These are phyloP conservation scores for Ceratitis capitata DNA, from an alignment of 1,140 invertebrate species.

Conservation along the genomic window DNA sequence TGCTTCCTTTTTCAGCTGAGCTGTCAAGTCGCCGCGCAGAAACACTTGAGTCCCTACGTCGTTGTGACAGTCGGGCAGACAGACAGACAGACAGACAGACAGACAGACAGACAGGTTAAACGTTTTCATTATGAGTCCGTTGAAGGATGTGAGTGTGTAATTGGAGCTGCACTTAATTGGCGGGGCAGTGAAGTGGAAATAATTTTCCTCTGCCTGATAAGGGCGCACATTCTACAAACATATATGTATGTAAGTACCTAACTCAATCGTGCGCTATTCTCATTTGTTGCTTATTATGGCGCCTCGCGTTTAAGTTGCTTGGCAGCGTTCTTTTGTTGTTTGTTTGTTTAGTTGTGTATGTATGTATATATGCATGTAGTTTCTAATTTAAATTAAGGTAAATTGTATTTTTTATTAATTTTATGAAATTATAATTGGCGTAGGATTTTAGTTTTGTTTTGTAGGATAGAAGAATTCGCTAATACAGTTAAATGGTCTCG, in stretches of 20 bases:
- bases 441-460: neutral
- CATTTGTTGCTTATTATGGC: constrained; percentile 30
- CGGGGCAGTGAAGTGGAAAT: constrained; percentile 47
- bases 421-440: neutral
- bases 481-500: no score
- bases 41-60: constrained; percentile 50
- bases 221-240: neutral
- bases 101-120: constrained; percentile 61
- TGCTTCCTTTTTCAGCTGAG: constrained; percentile 20
- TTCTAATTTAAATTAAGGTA: neutral
- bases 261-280: neutral
- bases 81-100: constrained; percentile 53
- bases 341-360: no score
- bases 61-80: constrained; percentile 45
- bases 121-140: constrained; percentile 62
- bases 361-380: no score
- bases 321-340: neutral
- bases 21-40: constrained; percentile 20
- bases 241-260: no score
- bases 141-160: constrained; percentile 51
- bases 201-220: neutral
- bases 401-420: neutral
- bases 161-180: constrained; percentile 61
- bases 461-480: neutral
- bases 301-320: neutral